Conservation (phyloP, 2,113 vertebrate genomes). For the Apistogramma diplotaenia region DNA sequence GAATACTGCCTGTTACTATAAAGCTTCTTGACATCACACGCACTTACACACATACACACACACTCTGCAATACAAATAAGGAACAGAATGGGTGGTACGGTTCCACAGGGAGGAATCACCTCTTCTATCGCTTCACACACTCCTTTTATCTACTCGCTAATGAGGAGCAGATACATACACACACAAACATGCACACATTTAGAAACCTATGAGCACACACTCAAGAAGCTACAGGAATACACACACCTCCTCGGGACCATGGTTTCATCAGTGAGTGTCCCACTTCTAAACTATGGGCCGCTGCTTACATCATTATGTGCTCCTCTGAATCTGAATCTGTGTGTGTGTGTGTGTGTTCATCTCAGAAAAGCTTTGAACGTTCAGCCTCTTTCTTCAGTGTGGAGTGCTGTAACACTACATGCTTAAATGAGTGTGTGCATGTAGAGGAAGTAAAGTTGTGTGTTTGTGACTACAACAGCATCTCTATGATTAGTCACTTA, state of each 20-base stretch:
- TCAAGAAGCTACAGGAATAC: neutral
- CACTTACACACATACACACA: neutral
- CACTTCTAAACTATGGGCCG: slow-evolving; percentile 66
- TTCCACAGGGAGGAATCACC: slow-evolving; percentile 71
- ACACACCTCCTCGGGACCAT: slow-evolving; percentile 50
- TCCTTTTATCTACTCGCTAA: slow-evolving; percentile 73
- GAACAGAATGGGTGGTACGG: slow-evolving; percentile 54
- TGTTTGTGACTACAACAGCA: slow-evolving; percentile 5
- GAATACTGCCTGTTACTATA: slow-evolving; percentile 54
- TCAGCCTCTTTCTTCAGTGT: slow-evolving; percentile 47
- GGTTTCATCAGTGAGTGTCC: slow-evolving; percentile 68
- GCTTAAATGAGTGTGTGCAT: slow-evolving; percentile 55
- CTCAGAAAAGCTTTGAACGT: slow-evolving; percentile 56
- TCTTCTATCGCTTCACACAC: slow-evolving; percentile 59
- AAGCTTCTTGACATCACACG: slow-evolving; percentile 58
- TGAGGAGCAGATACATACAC: slow-evolving; percentile 59
- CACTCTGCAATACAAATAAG: slow-evolving; percentile 50
- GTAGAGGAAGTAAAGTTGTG: neutral
- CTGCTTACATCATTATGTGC: slow-evolving; percentile 69
- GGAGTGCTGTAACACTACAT: slow-evolving; percentile 43
- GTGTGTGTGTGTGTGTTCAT: slow-evolving; percentile 24
- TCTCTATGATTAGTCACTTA: slow-evolving; percentile 34
- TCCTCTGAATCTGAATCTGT: neutral
- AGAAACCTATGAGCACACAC: slow-evolving; percentile 6
- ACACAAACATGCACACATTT: slow-evolving; percentile 4